Percentiles rank a stretch among this genome's conserved stretches.
Conservation (phyloP, 2,797 vertebrate species). For the Adelosebastes latens region DNA sequence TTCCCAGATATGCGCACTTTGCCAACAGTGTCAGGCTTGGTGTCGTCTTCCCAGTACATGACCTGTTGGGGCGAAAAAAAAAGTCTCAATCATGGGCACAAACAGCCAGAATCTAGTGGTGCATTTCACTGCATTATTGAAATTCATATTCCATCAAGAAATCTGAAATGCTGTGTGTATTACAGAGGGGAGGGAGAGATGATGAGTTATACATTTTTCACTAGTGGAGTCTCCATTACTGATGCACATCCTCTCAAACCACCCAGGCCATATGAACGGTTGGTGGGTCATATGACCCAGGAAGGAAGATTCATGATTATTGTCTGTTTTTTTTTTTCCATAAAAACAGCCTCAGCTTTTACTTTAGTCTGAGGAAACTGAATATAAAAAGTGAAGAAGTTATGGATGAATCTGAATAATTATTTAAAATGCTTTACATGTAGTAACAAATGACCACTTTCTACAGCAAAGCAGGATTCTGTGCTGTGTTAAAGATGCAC, state of each 20-base stretch:
- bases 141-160: constrained; percentile 39
- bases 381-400: neutral
- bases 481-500: constrained; percentile 10
- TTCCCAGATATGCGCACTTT: constrained; percentile 90
- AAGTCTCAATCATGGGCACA: neutral
- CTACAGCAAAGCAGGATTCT: neutral
- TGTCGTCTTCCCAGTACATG: constrained; percentile 92
- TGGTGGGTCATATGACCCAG: constrained; percentile 32
- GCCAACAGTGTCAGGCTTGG: constrained; percentile 89
- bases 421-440: neutral
- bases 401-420: neutral
- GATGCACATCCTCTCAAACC: constrained; percentile 41
- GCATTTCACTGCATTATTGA: constrained; percentile 36
- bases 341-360: constrained; percentile 7
- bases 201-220: constrained; percentile 57
- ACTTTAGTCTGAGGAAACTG: neutral
- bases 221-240: constrained; percentile 38
- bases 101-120: constrained; percentile 4
- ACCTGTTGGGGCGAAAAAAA: constrained; percentile 78
- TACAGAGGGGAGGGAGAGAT: constrained; percentile 16
- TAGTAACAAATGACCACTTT: neutral
- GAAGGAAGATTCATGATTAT: neutral
- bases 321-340: neutral
- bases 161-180: constrained; percentile 55
- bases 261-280: constrained; percentile 24